Conservation (phyloP, 1,140 invertebrate genomes). For the Meloidogyne floridensis region DNA sequence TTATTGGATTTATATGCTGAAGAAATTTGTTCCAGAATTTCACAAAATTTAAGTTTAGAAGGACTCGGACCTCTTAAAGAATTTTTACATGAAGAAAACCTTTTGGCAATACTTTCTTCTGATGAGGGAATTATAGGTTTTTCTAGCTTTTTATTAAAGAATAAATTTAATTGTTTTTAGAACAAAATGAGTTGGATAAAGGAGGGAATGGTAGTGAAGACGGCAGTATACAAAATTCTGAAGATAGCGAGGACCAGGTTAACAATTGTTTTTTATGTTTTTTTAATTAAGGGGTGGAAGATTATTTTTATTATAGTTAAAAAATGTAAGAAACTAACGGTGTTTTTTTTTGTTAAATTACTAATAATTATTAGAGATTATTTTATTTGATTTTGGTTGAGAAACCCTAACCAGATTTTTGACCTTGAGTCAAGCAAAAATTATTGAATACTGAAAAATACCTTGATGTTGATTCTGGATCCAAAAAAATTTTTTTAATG, state of each 20-base stretch:
- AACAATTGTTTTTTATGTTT: neutral
- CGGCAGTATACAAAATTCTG: neutral
- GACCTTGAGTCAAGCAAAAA: too few species aligned
- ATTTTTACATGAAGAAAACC: slow-evolving; percentile 9
- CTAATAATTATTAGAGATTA: too few species aligned
- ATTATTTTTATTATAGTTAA: too few species aligned
- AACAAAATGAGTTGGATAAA: neutral
- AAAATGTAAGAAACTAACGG: too few species aligned
- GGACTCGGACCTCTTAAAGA: slow-evolving; percentile 5
- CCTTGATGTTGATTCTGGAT: too few species aligned
- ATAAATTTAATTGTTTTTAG: neutral
- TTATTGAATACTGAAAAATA: too few species aligned
- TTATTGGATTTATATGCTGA: slow-evolving; percentile 23
- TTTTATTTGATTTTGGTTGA: too few species aligned
- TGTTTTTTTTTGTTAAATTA: too few species aligned
- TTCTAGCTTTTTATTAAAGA: too few species aligned
- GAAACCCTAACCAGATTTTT: too few species aligned
- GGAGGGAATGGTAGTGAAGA: neutral
- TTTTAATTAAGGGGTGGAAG: too few species aligned
- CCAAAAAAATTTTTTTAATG: neutral
- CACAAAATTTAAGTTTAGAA: slow-evolving; percentile 7
- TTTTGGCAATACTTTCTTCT: neutral
- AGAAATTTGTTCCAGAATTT: slow-evolving; percentile 20
- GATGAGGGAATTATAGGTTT: too few species aligned
- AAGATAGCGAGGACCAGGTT: neutral